Evolutionary conservation across 2,888 invertebrate species (phyloP).

Genomic region (Scaptomyza tumidula): DNA sequence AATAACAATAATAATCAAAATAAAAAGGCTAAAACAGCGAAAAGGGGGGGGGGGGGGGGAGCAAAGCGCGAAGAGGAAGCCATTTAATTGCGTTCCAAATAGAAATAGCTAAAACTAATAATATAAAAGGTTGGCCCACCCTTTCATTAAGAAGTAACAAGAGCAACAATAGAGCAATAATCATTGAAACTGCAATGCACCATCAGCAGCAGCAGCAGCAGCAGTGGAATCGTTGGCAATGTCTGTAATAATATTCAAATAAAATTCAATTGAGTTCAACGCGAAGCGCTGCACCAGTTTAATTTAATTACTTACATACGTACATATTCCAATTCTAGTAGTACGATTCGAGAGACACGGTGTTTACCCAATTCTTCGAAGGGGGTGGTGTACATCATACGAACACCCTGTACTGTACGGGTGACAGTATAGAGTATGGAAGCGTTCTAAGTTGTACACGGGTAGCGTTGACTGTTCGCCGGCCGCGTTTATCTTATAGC

Average conservation of each 20-base stretch:
- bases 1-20: constrained; percentile 72
- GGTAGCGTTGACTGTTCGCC: constrained; percentile 39
- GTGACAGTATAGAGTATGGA: constrained; percentile 5
- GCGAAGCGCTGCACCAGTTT: constrained; percentile 68
- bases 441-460: background rate
- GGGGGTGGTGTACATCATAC: background rate
- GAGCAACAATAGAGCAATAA: constrained; percentile 23
- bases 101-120: constrained; percentile 29
- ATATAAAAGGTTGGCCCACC: too few species aligned
- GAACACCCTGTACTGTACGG: constrained; percentile 17
- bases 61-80: constrained; percentile 10
- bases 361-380: constrained; percentile 9
- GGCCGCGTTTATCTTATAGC: constrained; percentile 60
- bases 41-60: too few species aligned
- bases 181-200: constrained; percentile 50
- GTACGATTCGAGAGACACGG: background rate
- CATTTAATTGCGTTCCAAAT: constrained; percentile 60
- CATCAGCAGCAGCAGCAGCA: constrained; percentile 19
- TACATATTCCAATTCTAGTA: background rate
- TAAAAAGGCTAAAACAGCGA: constrained; percentile 33
- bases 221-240: constrained; percentile 32
- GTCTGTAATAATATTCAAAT: constrained; percentile 76
- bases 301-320: constrained; percentile 73
- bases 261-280: constrained; percentile 77
- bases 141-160: constrained; percentile 19